Conservation (phyloP, 1,140 invertebrate species). For the Nomia melanderi region DNA sequence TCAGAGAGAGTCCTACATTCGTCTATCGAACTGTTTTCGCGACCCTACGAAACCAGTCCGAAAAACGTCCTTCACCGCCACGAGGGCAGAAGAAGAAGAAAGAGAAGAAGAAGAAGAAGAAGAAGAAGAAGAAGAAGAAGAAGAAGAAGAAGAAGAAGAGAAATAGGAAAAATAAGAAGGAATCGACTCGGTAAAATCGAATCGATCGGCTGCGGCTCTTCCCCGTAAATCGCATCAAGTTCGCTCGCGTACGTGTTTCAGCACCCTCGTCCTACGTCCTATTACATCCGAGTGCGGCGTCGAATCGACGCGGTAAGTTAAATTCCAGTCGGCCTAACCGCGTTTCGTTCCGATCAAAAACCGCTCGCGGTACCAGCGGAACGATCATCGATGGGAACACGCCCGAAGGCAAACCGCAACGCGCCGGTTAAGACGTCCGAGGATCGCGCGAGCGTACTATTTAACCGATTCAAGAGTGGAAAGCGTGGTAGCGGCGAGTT, state of each 20-base stretch:
- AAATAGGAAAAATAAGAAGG: neutral
- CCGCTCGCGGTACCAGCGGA: too few relatives aligned
- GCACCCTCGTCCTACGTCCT: slow-evolving; percentile 24
- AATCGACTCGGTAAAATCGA: slow-evolving; percentile 43
- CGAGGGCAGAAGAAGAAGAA: too few relatives aligned
- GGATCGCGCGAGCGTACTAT: neutral
- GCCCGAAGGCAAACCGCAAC: too few relatives aligned
- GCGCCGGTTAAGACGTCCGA: too few relatives aligned
- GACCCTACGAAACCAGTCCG: too few relatives aligned
- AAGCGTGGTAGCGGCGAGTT: slow-evolving; percentile 26
- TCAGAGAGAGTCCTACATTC: too few relatives aligned
- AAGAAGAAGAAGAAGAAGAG: too few relatives aligned
- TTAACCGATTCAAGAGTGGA: slow-evolving; percentile 40
- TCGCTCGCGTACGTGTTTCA: slow-evolving; percentile 47
- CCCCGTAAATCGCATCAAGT: slow-evolving; percentile 53
- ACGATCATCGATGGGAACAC: too few relatives aligned
- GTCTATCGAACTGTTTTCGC: too few relatives aligned
- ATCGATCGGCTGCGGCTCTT: slow-evolving; percentile 44
- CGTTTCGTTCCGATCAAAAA: slow-evolving; percentile 25
- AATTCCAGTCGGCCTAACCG: slow-evolving; percentile 38
- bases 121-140: too few relatives aligned
- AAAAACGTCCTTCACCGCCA: too few relatives aligned
- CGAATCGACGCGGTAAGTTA: slow-evolving; percentile 50
- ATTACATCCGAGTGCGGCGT: slow-evolving; percentile 34
- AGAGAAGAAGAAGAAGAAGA: too few relatives aligned